Evolutionary conservation across 2,888 invertebrate genomes (phyloP), one percentile per base, ranked within the genome.

Genomic region (Germaria angustata): DNA sequence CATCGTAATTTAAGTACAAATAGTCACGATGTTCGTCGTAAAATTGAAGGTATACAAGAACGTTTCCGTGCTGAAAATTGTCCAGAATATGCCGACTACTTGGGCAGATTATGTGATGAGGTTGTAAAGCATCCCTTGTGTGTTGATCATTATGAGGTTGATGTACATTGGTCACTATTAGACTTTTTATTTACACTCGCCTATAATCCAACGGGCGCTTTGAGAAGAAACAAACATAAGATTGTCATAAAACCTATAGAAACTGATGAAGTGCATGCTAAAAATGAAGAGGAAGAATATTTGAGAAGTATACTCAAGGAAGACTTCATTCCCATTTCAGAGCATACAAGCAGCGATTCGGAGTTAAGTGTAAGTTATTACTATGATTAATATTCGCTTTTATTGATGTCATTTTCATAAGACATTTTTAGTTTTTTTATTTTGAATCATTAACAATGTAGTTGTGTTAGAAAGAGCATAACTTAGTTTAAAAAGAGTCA

Each of bases 81-180:
- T 80, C 86, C 91, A n/a, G 87, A 91, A 34, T 91, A 91, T 15
- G 92, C 92, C 0, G 87, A 89, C 0, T 90, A 91, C 57, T 88
- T 93, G 34, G 86, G 88, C 9, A 88, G 89, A 24, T 85, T 93
- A 8, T 88, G 91, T 34, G 85, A 86, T 17, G 80, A 86, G 24
- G 80, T 91, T 15, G 81, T 91, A 3, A 86, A 86, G 0, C 85
- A 90, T 79, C 88, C 88, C 0, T 77, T 86, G 0, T 89, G 89
- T 84, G 71, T 85, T n/a, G 85, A 87, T 15, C 89, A 90, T 55
- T 87, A 88, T 72, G 88, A 90, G 81, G 86, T 88, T 49, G 92
- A 93, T 85, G 86, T 92, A 1, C 92, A 92, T 80, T 93, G 93
- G 92, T 89, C 91, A 0, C 76, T 93, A 41, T 81, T 93, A 6